Evolutionary conservation across 2,888 invertebrate genomes (phyloP).

Genomic region (Drosophila rellima): DNA sequence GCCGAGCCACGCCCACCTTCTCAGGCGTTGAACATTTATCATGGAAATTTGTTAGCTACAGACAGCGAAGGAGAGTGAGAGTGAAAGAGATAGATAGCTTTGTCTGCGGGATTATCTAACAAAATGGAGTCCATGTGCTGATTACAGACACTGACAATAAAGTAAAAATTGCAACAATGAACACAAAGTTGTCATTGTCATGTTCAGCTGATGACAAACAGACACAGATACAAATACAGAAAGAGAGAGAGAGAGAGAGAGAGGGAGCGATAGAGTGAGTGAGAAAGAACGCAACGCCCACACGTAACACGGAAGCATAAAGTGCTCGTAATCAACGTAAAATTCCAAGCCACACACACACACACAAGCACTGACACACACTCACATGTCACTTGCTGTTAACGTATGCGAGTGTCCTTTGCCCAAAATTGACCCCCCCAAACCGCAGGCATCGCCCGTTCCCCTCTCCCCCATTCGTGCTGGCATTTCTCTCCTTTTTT

Average conservation of each 20-base stretch:
- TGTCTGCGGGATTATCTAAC: conserved; percentile 37
- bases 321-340: conserved; percentile 80
- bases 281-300: conserved; percentile 51
- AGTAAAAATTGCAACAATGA: conserved; percentile 76
- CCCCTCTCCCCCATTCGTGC: background rate
- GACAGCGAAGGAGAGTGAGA: background rate
- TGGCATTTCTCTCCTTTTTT: conserved; percentile 32
- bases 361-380: conserved; percentile 16
- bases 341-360: conserved; percentile 65
- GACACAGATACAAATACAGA: conserved; percentile 22
- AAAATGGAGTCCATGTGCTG: conserved; percentile 28
- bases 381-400: conserved; percentile 54
- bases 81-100: background rate
- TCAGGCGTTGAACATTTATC: conserved; percentile 63
- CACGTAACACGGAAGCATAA: conserved; percentile 75
- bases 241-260: background rate
- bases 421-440: conserved; percentile 43
- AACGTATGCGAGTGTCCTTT: conserved; percentile 64
- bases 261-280: background rate
- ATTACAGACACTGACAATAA: conserved; percentile 70
- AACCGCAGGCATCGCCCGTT: background rate
- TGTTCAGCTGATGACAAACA: conserved; percentile 63
- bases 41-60: conserved; percentile 29
- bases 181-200: conserved; percentile 63
- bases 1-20: conserved; percentile 68